A percentile compares a stretch with the other conserved stretches of the same genome.
phyloP scores from a whole-genome alignment of 2,797 vertebrate species.

The Sebastiscus tertius region DNA sequence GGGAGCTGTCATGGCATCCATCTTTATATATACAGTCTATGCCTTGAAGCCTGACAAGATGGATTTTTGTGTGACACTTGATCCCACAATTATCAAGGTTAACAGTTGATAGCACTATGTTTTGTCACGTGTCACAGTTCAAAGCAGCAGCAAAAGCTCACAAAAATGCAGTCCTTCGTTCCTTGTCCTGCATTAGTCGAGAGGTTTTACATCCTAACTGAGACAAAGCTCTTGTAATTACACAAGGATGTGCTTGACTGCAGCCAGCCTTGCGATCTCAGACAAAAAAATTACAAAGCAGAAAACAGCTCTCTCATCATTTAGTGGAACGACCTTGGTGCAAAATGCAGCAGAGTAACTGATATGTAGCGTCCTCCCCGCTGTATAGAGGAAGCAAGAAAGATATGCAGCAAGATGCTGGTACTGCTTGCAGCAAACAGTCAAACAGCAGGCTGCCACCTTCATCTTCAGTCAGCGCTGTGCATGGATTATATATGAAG shows the following conservation, averaged over 20 bases:
- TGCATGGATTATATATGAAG: constrained; percentile 63
- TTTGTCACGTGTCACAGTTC: background rate
- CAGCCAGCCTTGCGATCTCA: constrained; percentile 12
- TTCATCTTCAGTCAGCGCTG: constrained; percentile 61
- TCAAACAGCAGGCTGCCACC: constrained; percentile 43
- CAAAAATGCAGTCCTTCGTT: background rate
- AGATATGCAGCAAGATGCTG: constrained; percentile 29
- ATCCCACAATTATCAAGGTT: too few relatives aligned
- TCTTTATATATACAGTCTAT: too few relatives aligned
- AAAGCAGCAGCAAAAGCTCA: background rate
- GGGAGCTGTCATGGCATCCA: too few relatives aligned
- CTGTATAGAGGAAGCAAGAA: constrained; percentile 22
- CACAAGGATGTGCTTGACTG: background rate
- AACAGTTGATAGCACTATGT: background rate
- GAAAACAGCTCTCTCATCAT: constrained; percentile 25
- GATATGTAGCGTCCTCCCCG: constrained; percentile 13
- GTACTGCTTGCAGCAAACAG: constrained; percentile 45
- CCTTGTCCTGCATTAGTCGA: background rate
- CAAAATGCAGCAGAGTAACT: constrained; percentile 2
- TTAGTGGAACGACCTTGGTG: constrained; percentile 33
- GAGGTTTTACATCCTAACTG: constrained; percentile 21
- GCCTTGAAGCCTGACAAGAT: too few relatives aligned
- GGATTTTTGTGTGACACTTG: too few relatives aligned
- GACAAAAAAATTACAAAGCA: background rate
- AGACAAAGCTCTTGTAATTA: constrained; percentile 32